phyloP scores from a whole-genome alignment of 2,113 vertebrate genomes.

The Tragelaphus strepsiceros region DNA sequence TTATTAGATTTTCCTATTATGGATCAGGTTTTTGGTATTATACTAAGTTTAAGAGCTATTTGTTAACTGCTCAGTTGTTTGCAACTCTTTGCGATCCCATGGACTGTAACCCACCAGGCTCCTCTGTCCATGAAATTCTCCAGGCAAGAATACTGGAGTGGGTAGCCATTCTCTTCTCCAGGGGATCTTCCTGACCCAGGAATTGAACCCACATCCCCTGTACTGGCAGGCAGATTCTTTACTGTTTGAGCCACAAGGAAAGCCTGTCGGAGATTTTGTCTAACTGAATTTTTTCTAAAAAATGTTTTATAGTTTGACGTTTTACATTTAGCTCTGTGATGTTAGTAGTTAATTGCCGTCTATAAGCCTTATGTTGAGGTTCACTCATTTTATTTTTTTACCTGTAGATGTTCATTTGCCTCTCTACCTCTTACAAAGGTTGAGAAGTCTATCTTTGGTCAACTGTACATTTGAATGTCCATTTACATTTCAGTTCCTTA shows the following conservation, averaged over 20 bases:
- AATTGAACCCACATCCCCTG: rapidly evolving
- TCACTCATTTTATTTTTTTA: neutral
- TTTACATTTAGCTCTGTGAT: neutral
- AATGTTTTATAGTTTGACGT: neutral
- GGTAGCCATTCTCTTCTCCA: neutral
- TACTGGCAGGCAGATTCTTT: neutral
- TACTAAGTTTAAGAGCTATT: neutral
- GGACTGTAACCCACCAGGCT: neutral
- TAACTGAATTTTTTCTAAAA: neutral
- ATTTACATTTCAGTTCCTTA: neutral
- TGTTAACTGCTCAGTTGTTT: neutral
- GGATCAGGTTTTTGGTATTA: neutral
- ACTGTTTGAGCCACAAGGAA: neutral
- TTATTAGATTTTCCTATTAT: neutral
- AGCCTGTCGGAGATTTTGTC: neutral
- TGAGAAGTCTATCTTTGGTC: neutral
- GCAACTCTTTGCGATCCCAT: neutral
- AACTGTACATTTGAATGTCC: neutral
- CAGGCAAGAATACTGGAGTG: neutral
- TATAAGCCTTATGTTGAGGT: neutral
- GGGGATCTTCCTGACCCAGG: neutral
- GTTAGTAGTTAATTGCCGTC: neutral
- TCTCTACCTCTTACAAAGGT: neutral
- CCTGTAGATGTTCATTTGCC: neutral
- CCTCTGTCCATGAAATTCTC: neutral